Base-by-base conservation (phyloP, 2,113 vertebrate species). In the Embiotoca jacksoni region DNA sequence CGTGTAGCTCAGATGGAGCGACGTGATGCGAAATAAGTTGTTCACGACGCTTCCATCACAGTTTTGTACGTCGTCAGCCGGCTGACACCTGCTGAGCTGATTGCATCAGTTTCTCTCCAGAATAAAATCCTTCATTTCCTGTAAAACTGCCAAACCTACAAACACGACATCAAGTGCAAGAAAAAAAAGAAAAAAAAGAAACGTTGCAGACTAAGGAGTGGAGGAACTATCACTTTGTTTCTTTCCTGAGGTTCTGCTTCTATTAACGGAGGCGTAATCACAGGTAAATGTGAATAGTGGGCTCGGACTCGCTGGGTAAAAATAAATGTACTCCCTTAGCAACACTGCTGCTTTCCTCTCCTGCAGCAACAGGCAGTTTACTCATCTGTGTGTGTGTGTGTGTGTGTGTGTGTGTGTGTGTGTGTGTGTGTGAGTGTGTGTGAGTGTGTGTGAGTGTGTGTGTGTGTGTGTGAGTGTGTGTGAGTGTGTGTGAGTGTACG, bases 321-420 rank as follows among this genome's bases (percentile, higher is more conserved):
- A 86, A 90, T 84, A 87, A 86, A 84, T 76, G 65, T 61, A 64
- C 61, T 80, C 62, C 57, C 79, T 64, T 84, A 87, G 81, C 74
- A 80, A 86, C 83, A 55, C 57, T 35, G 30, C 67, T 53, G 52
- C 65, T 57, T 76, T 50, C 78, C 65, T 71, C 67, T 83, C 31
- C 74, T 82, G 67, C 41, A 87, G 78, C 84, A 89, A 88, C 88
- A 82, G 79, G 86, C 75, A 76, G 78, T 86, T 86, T 87, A 78
- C 73, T 78, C 39, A 23, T 85, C 30, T 68, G 37, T 60, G 59
- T 47, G 69, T 49, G 44, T 41, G 54, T 56, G 23, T 39, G 44
- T 62, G 71, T 53, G 30, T 68, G 61, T 50, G 61, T 36, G 4
- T 5, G 3, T 53, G 49, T 33, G 39, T 41, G 39, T 41, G 39